These are phyloP conservation scores for Hassar affinis DNA, from an alignment of 2,113 vertebrate genomes.

Conservation along the genomic window DNA sequence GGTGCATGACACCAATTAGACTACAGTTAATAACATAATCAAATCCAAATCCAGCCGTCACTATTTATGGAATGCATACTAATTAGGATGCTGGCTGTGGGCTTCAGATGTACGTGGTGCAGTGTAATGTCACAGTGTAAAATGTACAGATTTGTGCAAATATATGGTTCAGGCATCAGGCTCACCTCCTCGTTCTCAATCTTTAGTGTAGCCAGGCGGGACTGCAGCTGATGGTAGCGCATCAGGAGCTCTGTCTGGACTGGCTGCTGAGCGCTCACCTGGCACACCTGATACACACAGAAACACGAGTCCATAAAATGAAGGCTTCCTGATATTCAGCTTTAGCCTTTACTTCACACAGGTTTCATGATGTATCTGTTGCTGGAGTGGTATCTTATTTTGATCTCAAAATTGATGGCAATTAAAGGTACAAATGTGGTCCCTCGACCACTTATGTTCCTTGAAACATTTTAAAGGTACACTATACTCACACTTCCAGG, in stretches of 20 bases:
- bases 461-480: background rate
- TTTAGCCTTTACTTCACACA: background rate
- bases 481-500: background rate
- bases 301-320: background rate
- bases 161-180: background rate
- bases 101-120: background rate
- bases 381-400: background rate
- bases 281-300: slow-evolving; percentile 82
- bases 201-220: slow-evolving; percentile 90
- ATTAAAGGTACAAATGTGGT: background rate
- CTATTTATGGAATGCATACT: background rate
- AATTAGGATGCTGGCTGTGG: background rate
- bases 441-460: background rate
- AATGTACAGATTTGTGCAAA: background rate
- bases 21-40: background rate
- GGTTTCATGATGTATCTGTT: background rate
- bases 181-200: slow-evolving; percentile 98
- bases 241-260: slow-evolving; percentile 94
- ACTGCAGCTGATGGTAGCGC: slow-evolving; percentile 97
- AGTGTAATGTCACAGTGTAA: background rate
- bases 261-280: slow-evolving; percentile 95
- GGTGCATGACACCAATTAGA: background rate
- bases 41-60: background rate
- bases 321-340: background rate
- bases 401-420: background rate